Evolutionary conservation across 2,113 vertebrate species (phyloP), one percentile per base, ranked within the genome.

Genomic region (Polypterus senegalus): DNA sequence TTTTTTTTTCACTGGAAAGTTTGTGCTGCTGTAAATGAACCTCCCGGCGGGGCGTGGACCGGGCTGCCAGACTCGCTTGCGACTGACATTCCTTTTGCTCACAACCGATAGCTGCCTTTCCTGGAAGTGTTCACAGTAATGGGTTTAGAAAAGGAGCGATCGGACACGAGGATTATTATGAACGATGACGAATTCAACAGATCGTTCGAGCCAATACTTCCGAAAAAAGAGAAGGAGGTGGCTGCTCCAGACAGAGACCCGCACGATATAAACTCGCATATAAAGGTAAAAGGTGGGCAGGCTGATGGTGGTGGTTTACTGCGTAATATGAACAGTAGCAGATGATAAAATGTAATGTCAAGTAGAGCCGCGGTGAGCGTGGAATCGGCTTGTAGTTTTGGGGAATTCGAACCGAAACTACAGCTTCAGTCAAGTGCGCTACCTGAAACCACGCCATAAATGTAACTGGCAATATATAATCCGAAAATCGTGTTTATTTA

Each of bases 81-180:
- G 51, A 55, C 43, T 49, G 64, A 47, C 55, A 27, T 27, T 27
- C 27, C 27, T 27, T 27, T 27, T 27, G 27, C 27, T 27, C 27
- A 27, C 27, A 27, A 27, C 27, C 27, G 27, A 27, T 52, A 62
- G 55, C 62, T 61, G 59, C 48, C 56, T 61, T 61, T 63, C 67
- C 69, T 49, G 64, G 7, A 6, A 7, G 27, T 2, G 59, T 4
- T 48, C 57, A 73, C 64, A 47, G 27, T 27, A 67, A 94, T 96
- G 92, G 91, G 91, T 61, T 74, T 92, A 67, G 88, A 94, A 68
- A 90, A 81, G n/a, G 91, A 92, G 76, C 89, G 83, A 58, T 72
- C 71, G 9, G 89, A 93, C 57, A 83, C 81, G 2, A 85, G 85
- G 54, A 83, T 93, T 11, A 87, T 90, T 57, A 82, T 96, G 89